phyloP scores from a whole-genome alignment of 2,113 vertebrate species.

The Alethe diademata region DNA sequence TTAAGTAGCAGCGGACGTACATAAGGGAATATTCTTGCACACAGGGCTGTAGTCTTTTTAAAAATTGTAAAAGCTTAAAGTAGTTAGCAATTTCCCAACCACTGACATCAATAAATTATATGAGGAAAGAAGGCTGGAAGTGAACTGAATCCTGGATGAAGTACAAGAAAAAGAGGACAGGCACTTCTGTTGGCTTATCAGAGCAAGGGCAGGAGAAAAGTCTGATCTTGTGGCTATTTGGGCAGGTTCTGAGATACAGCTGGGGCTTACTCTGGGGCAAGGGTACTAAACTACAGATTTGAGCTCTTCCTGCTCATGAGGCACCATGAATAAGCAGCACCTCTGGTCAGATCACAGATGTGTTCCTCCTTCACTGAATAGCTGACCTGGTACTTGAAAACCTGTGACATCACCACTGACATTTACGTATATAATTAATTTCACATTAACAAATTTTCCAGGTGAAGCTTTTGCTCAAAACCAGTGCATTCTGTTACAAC shows the following conservation, averaged over 20 bases:
- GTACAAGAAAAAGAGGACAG: neutral
- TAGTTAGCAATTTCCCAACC: conserved; percentile 8
- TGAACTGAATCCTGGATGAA: neutral
- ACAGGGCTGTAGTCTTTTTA: neutral
- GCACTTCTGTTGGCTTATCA: neutral
- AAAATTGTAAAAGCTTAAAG: conserved; percentile 39
- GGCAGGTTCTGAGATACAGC: neutral
- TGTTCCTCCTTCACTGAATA: neutral
- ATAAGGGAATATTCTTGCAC: conserved; percentile 26
- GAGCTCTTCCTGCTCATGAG: neutral
- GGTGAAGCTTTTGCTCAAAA: neutral
- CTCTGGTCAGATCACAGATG: neutral
- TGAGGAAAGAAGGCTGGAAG: neutral
- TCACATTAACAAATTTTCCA: neutral
- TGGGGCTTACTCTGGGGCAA: neutral
- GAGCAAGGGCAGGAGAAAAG: neutral
- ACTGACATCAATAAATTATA: conserved; percentile 54
- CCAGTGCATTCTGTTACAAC: neutral
- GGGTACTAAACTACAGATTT: neutral
- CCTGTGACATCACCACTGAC: neutral
- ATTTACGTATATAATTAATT: neutral
- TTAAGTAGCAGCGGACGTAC: neutral
- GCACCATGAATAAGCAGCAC: neutral
- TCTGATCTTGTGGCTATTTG: neutral
- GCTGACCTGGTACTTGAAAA: neutral